Conservation (phyloP, 1,140 invertebrate genomes). For the Drosophila subobscura region DNA sequence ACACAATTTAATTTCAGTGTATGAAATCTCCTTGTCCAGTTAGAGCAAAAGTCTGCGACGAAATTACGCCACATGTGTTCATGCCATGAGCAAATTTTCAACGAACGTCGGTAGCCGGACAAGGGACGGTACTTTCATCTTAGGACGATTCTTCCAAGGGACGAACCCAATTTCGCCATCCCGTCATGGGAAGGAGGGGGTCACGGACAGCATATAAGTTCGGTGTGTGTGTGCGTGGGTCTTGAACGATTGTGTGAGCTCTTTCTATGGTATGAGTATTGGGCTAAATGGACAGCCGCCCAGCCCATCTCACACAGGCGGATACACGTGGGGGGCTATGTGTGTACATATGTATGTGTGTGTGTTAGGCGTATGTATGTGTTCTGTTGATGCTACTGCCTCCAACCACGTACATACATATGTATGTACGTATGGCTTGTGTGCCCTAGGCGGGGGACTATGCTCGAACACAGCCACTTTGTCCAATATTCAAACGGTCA, state of each 20-base stretch:
- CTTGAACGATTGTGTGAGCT: conserved; percentile 57
- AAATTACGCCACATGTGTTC: conserved; percentile 82
- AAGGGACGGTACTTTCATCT: conserved; percentile 81
- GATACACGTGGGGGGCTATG: conserved; percentile 33
- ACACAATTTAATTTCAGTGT: conserved; percentile 42
- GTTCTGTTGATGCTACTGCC: conserved; percentile 15
- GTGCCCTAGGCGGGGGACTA: conserved; percentile 69
- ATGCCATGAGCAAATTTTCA: conserved; percentile 82
- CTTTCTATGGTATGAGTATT: conserved; percentile 63
- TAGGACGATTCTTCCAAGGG: conserved; percentile 81
- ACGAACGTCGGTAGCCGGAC: conserved; percentile 74
- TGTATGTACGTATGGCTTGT: conserved; percentile 73
- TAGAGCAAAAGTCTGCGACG: conserved; percentile 82
- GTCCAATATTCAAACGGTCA: conserved; percentile 82
- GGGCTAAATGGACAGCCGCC: conserved; percentile 75
- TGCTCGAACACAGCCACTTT: conserved; percentile 72
- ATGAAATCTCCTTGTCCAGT: conserved; percentile 79
- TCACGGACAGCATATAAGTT: conserved; percentile 70
- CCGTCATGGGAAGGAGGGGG: conserved; percentile 52
- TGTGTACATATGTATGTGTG: conserved; percentile 20
- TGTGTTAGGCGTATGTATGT: conserved; percentile 13
- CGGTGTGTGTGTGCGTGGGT: conserved; percentile 41
- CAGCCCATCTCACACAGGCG: conserved; percentile 43
- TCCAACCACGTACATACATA: conserved; percentile 23
- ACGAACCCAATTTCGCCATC: conserved; percentile 75